A percentile compares a stretch with the other conserved stretches of the same genome.
Evolutionary conservation across 2,113 vertebrate species (phyloP).

Genomic region (Coptodon rendalli): DNA sequence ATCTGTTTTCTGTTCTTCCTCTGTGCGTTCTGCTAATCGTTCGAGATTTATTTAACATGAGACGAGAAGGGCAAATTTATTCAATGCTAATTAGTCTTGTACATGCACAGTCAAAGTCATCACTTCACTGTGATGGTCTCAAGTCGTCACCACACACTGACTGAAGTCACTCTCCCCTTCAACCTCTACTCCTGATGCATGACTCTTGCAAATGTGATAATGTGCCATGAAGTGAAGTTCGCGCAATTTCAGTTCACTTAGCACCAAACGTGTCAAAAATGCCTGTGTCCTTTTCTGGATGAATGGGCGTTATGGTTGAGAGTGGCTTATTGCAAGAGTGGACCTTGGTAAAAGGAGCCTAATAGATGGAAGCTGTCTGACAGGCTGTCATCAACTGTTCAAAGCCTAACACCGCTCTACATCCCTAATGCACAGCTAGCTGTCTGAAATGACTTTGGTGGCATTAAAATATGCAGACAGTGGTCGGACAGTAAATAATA

Average conservation of each 20-base stretch:
- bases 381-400: constrained; percentile 68
- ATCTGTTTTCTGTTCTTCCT: not conserved
- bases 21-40: not conserved
- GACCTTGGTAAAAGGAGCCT: constrained; percentile 58
- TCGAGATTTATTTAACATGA: constrained; percentile 2
- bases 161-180: constrained; percentile 34
- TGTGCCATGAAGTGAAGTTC: constrained; percentile 71
- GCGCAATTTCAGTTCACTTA: constrained; percentile 70
- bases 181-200: constrained; percentile 27
- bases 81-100: constrained; percentile 54
- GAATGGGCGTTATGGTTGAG: constrained; percentile 52
- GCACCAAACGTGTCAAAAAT: constrained; percentile 69
- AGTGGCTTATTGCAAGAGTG: constrained; percentile 43
- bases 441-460: constrained; percentile 51
- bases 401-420: constrained; percentile 37
- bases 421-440: constrained; percentile 53
- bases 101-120: constrained; percentile 50
- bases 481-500: constrained; percentile 39
- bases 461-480: constrained; percentile 12
- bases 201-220: constrained; percentile 66
- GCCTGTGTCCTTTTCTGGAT: constrained; percentile 70
- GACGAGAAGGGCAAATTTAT: constrained; percentile 49
- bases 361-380: constrained; percentile 52
- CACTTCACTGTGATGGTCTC: constrained; percentile 26
- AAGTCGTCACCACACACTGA: constrained; percentile 34